Base-by-base conservation (phyloP, 2,888 invertebrate genomes). In the Iphiclides podalirius region DNA sequence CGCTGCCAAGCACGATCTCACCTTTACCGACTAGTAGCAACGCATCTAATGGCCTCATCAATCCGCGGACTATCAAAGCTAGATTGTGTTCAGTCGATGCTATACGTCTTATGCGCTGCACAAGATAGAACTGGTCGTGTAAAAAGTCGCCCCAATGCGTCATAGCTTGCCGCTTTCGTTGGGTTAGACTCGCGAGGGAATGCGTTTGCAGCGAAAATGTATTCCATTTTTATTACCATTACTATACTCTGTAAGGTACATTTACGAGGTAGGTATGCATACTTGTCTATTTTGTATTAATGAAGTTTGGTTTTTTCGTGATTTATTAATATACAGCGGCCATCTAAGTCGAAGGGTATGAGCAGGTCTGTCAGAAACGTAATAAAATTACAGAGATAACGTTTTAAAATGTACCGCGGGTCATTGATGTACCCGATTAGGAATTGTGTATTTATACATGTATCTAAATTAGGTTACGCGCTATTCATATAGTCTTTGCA, bases 1-100 rank as follows among this genome's bases (percentile, higher is more conserved):
- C 59, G 58, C 60, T 38, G 59, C 63, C 63, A 50, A 54, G 60
- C 67, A 71, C 70, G 69, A 75, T 63, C 70, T 70, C 67, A 71
- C 76, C 73, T 75, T 68, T 65, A 59, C 58, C 52, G 13, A 37
- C 43, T 53, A 57, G 68, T 66, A 66, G 70, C 64, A 53, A 55
- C 59, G 58, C 50, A 49, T 53, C 39, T 70, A 74, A 75, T 72
- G 63, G 65, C 48, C 53, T 52, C 66, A 69, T 74, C 70, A 68
- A 75, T 72, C 69, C 65, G 58, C 47, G 48, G n/a, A 48, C 52
- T 68, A 70, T 73, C 68, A 66, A 65, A 48, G 53, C 52, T 53
- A 55, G 56, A 61, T 63, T 64, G 57, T 58, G 63, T 53, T 56
- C 57, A 58, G 59, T 64, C 63, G 61, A 63, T 55, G 61, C 66